Evolutionary conservation across 1,140 invertebrate genomes (phyloP), one percentile per base, ranked within the genome.

Genomic region (Catajapyx aquilonaris): DNA sequence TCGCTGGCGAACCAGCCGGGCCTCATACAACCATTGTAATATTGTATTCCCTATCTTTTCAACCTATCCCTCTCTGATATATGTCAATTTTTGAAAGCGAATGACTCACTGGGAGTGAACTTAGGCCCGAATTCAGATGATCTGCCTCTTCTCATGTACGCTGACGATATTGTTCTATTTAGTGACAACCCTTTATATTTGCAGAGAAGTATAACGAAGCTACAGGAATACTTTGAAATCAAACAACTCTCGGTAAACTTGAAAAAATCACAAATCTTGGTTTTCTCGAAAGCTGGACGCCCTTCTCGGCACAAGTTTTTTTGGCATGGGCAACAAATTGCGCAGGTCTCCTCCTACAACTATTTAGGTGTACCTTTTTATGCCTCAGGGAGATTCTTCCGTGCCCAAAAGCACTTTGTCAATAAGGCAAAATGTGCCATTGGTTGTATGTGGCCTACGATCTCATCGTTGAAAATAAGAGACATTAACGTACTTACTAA

Each of bases 131-230:
- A 32, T 4, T 2, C 19, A 5, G 3, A 35, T 0, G 16, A n/a
- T 10, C 11, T 42, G 2, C 32, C 39, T 37, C 18, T 37, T 0
- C 30, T 44, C 3, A 13, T 44, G 1, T 44, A 39, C 33, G 37
- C 35, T n/a, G 42, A 44, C 21, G 42, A 44, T n/a, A 34, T 44
- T 5, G 20, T 34, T 7, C 1, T 40, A 4, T 10, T 44, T 1
- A 30, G 36, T 15, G 21, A 2, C 1, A 39, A 21, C 11, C 13
- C 34, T 17, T 5, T 17, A 20, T 11, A 39, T 9, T n/a, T 42
- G 1, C 37, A 44, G 36, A 17, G 33, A 3, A 41, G 37, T 22
- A 30, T 39, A 10, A 40, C 42, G 19, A 10, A 30, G 2, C 15
- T 43, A 9, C 1, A n/a, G 0, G 18, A 20, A 2, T 43, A 43